Evolutionary conservation across 2,888 invertebrate species (phyloP).

Genomic region (Sinopyrophorus schimmeli): DNA sequence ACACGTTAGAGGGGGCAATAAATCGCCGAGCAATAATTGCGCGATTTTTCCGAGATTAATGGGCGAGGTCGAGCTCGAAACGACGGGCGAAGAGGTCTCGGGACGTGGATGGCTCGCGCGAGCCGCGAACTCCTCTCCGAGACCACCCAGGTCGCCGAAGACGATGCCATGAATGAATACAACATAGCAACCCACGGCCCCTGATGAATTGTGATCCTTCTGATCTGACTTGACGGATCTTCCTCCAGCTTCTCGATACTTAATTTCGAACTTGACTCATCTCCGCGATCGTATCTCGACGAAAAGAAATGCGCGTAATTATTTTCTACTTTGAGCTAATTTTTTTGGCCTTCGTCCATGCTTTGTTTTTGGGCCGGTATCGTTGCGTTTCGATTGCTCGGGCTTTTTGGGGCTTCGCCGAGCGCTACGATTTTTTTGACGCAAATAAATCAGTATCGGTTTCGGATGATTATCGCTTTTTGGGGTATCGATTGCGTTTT

Average conservation of each 20-base stretch:
- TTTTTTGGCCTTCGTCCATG: too few species aligned
- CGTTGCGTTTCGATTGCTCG: too few species aligned
- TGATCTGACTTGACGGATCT: conserved; percentile 50
- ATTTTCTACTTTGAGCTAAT: conserved; percentile 22
- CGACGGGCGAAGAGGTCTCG: conserved; percentile 26
- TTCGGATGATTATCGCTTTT: too few species aligned
- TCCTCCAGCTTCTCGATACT: conserved; percentile 40
- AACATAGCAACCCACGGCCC: conserved; percentile 48
- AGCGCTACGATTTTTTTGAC: too few species aligned
- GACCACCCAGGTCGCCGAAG: conserved; percentile 48
- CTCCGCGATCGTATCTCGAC: conserved; percentile 33
- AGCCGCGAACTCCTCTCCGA: conserved; percentile 35
- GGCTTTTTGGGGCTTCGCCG: too few species aligned
- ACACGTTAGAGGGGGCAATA: too few species aligned
- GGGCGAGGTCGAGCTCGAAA: conserved; percentile 13
- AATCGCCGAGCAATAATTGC: too few species aligned
- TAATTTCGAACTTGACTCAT: conserved; percentile 35
- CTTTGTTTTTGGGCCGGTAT: too few species aligned
- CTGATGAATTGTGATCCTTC: conserved; percentile 51
- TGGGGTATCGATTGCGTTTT: too few species aligned
- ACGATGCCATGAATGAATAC: conserved; percentile 50
- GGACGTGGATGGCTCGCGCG: conserved; percentile 38
- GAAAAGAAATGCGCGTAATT: conserved; percentile 29
- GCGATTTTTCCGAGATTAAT: too few species aligned
- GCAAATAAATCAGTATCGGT: too few species aligned